These are phyloP conservation scores for Platalea minor DNA, from an alignment of 2,797 vertebrate genomes.

Conservation along the genomic window DNA sequence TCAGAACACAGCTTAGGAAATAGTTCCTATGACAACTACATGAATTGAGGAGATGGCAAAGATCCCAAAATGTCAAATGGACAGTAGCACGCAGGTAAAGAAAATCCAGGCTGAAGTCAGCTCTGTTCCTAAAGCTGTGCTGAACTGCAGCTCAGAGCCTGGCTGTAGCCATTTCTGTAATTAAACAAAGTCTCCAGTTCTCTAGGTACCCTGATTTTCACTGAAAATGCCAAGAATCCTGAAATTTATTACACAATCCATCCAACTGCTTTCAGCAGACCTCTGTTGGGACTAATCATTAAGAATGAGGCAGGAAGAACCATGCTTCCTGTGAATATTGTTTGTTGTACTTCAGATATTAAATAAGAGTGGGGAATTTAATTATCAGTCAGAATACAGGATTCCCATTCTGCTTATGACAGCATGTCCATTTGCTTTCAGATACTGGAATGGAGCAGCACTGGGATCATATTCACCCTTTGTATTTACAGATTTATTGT, in stretches of 20 bases:
- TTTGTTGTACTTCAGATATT: not conserved
- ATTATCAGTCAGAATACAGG: not conserved
- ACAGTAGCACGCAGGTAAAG: not conserved
- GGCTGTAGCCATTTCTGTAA: not conserved
- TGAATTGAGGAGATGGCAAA: constrained; percentile 38
- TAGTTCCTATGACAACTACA: constrained; percentile 77
- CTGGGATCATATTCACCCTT: not conserved
- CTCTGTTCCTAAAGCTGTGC: not conserved
- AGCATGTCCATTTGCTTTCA: not conserved
- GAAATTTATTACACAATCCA: not conserved
- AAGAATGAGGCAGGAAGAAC: not conserved
- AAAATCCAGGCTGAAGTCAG: not conserved
- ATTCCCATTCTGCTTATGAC: not conserved
- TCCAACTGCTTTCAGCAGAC: not conserved
- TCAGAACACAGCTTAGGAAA: constrained; percentile 71
- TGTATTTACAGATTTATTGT: not conserved
- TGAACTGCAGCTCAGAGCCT: not conserved
- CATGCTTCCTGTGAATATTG: not conserved
- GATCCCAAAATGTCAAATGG: constrained; percentile 54
- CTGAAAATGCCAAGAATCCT: not conserved
- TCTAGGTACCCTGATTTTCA: not conserved
- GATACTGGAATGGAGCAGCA: not conserved
- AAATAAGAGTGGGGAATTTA: not conserved
- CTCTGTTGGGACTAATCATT: not conserved
- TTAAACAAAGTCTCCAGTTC: not conserved